Percentiles rank a stretch among this genome's conserved stretches.
Evolutionary conservation across 2,888 invertebrate genomes (phyloP).

Genomic region (Eledona agricola): DNA sequence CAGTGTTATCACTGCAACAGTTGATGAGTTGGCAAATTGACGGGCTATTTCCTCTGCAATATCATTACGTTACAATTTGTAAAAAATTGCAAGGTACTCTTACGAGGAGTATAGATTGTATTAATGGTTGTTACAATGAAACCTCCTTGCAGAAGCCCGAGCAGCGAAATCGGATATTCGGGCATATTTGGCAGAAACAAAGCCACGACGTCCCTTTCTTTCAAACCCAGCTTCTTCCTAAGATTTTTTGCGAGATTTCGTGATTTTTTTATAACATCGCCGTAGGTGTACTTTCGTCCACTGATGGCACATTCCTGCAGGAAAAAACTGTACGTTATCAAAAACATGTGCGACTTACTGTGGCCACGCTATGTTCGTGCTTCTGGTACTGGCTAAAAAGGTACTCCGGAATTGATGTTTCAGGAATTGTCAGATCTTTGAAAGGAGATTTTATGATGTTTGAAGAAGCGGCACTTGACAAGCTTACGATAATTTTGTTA

Average conservation of each 20-base stretch:
- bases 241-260: slow-evolving; percentile 67
- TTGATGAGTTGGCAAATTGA: slow-evolving; percentile 18
- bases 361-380: slow-evolving; percentile 1
- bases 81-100: slow-evolving; percentile 3
- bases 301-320: slow-evolving; percentile 76
- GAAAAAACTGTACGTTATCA: too few relatives aligned
- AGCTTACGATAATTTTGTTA: slow-evolving; percentile 4
- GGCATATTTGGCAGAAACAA: slow-evolving; percentile 80
- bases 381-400: slow-evolving; percentile 8
- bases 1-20: slow-evolving; percentile 9
- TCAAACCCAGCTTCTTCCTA: slow-evolving; percentile 71
- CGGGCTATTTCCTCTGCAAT: slow-evolving; percentile 24
- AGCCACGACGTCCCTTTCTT: slow-evolving; percentile 73
- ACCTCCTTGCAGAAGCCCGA: slow-evolving; percentile 77
- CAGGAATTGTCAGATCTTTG: slow-evolving; percentile 5
- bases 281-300: slow-evolving; percentile 77
- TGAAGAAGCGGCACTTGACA: neutral
- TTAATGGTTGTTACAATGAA: slow-evolving; percentile 77
- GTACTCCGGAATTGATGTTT: slow-evolving; percentile 6
- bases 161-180: slow-evolving; percentile 72
- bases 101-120: slow-evolving; percentile 71
- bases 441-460: neutral
- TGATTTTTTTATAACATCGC: slow-evolving; percentile 71
- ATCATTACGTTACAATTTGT: neutral
- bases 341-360: slow-evolving; percentile 4